phyloP scores from a whole-genome alignment of 2,888 invertebrate genomes.

The Chloromyia formosa region DNA sequence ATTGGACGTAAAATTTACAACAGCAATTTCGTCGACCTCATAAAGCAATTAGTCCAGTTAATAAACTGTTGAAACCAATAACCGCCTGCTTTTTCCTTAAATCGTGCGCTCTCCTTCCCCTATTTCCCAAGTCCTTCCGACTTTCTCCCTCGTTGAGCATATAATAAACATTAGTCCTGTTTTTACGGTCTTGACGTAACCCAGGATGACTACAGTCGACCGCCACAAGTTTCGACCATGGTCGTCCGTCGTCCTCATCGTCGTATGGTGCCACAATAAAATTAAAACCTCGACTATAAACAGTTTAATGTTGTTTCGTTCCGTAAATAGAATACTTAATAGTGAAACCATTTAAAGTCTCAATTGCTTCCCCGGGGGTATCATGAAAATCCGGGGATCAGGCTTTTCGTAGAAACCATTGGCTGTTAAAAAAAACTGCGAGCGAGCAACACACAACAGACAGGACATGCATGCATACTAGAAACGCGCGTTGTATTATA shows the following conservation, averaged over 20 bases:
- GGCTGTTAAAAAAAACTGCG: neutral
- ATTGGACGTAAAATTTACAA: neutral
- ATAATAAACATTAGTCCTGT: constrained; percentile 29
- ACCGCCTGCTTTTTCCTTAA: neutral
- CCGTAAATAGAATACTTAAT: constrained; percentile 44
- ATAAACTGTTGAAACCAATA: constrained; percentile 1
- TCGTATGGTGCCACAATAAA: constrained; percentile 23
- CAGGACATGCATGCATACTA: constrained; percentile 5
- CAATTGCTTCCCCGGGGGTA: constrained; percentile 37
- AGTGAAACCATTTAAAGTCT: constrained; percentile 42
- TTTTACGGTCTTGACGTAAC: neutral
- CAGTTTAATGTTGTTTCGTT: constrained; percentile 40
- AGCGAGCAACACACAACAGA: neutral
- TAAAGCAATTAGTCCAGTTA: neutral
- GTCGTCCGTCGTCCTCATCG: neutral
- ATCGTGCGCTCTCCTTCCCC: neutral
- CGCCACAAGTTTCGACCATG: neutral
- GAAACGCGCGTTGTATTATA: neutral
- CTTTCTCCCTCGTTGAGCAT: neutral
- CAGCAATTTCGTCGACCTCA: neutral
- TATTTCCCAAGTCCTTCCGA: neutral
- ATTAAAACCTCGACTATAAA: constrained; percentile 42
- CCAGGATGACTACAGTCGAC: no score
- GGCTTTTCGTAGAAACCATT: no score
- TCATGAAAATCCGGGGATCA: constrained; percentile 20